phyloP scores from a whole-genome alignment of 2,888 invertebrate species.

The Lithophane semibrunnea region DNA sequence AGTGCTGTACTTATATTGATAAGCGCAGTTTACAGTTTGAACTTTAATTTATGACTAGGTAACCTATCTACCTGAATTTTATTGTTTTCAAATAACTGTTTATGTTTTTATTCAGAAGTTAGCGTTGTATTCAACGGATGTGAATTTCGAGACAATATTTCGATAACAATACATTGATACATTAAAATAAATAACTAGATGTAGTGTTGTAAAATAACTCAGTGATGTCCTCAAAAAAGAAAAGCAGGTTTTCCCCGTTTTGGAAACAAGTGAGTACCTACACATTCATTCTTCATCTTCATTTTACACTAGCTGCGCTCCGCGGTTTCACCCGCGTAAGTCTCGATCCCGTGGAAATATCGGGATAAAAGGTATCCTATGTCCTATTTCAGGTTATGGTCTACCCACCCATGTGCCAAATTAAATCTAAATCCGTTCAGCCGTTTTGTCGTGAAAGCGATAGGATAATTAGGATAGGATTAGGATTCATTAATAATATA shows the following conservation, averaged over 20 bases:
- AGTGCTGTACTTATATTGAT: conserved; percentile 2
- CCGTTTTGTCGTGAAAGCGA: too few relatives aligned
- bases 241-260: conserved; percentile 61
- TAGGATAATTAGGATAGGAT: too few relatives aligned
- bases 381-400: too few relatives aligned
- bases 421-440: too few relatives aligned
- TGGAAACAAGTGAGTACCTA: conserved; percentile 61
- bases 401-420: too few relatives aligned
- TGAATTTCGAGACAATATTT: neutral
- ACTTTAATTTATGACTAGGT: conserved; percentile 26
- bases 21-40: neutral
- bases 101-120: conserved; percentile 5
- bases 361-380: too few relatives aligned
- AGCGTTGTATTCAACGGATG: conserved; percentile 8
- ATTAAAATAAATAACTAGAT: conserved; percentile 12
- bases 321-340: too few relatives aligned
- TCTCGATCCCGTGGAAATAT: too few relatives aligned
- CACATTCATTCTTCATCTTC: too few relatives aligned
- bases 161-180: neutral
- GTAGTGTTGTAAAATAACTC: neutral
- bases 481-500: too few relatives aligned
- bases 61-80: conserved; percentile 12
- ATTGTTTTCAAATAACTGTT: neutral
- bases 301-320: too few relatives aligned
- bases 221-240: conserved; percentile 48